Base-by-base conservation (phyloP, 2,113 vertebrate genomes). In the Psettodes erumei region DNA sequence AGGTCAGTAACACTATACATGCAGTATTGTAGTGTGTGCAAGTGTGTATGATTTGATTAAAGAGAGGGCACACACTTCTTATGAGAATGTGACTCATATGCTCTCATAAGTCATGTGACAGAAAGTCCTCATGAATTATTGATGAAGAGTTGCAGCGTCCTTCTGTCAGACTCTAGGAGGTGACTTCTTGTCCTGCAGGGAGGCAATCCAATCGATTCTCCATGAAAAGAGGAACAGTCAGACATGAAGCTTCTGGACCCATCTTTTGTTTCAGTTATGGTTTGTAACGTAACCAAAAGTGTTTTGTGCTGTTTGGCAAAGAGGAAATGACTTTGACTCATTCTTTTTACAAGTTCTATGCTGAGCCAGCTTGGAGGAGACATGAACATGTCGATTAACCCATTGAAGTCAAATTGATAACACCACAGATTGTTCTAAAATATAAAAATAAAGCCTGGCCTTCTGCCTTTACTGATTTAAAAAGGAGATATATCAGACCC, bases 81-180 rank as follows among this genome's bases (percentile, higher is more conserved):
- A 58, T 76, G 63, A 71, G 45, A 53, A 18, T 70, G 77, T 91
- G 90, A 91, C 86, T 90, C 89, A 91, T 64, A 35, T 30, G 27
- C 40, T 90, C 72, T 81, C 83, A 89, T 78, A 90, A 90, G 59
- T 89, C 85, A 90, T 83, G 78, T 81, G 75, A 76, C 71, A 58
- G 32, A 45, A 58, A 59, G 30, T 19, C 19, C 32, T 77, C 56
- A 86, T 89, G 33, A 88, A 90, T 86, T 83, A 88, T 77, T 82
- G 54, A 90, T 77, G 63, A 84, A 4, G 64, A 35, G 48, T 66
- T 73, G 75, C 69, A 19, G 69, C 0, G 42, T 66, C 72, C 54
- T 47, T 54, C 62, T 55, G 59, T 63, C 69, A 35, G 8, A 32
- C 23, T 50, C 58, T 30, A 61, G 54, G 51, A 59, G 62, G 64